Conservation (phyloP, 2,113 vertebrate genomes). For the Calidris pugnax region DNA sequence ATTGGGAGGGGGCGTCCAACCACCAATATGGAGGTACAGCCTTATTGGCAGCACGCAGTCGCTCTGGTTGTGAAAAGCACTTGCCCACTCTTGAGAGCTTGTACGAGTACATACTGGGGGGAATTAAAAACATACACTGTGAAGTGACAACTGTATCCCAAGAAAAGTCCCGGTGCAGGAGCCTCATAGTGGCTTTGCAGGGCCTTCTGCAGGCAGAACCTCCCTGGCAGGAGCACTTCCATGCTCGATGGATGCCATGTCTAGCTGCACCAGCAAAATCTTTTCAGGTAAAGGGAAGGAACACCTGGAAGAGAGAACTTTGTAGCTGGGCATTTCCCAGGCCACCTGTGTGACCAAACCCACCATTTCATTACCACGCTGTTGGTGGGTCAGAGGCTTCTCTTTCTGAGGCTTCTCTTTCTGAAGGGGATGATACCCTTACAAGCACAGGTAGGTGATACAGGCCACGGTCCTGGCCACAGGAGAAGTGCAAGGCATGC, state of each 20-base stretch:
- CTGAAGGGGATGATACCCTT: neutral
- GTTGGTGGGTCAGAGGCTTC: neutral
- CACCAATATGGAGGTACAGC: neutral
- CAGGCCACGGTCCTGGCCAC: neutral
- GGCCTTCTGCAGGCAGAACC: neutral
- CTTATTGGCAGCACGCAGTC: neutral
- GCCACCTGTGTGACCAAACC: neutral
- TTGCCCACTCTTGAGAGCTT: neutral
- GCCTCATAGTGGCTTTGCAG: neutral
- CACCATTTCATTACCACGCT: neutral
- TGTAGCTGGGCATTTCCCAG: neutral
- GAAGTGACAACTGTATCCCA: neutral
- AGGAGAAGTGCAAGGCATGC: neutral
- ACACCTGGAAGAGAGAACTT: neutral
- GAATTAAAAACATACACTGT: neutral
- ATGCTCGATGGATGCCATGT: neutral
- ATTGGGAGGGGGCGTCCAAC: neutral
- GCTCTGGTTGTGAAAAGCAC: neutral
- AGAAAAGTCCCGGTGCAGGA: neutral
- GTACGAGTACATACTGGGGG: neutral
- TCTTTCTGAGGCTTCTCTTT: neutral
- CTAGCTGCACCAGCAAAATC: neutral
- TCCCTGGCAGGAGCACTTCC: neutral
- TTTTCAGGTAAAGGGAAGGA: neutral
- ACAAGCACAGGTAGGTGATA: neutral